Evolutionary conservation across 2,888 invertebrate genomes (phyloP).

Genomic region (Heteropelma amictum): DNA sequence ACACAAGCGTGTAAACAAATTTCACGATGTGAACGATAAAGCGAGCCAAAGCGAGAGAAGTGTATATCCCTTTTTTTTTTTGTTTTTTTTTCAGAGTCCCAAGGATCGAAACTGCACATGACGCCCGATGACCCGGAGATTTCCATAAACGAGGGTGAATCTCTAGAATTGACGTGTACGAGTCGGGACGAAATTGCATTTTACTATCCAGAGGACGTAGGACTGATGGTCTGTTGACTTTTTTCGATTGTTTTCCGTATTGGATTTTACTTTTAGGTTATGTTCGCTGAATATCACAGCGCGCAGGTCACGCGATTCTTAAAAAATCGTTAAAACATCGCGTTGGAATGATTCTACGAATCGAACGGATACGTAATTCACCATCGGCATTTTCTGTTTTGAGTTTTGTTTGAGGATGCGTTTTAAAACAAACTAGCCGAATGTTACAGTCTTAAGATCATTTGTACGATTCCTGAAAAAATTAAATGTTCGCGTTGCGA

Average conservation of each 20-base stretch:
- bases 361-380: too few species aligned
- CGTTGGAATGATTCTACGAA: too few species aligned
- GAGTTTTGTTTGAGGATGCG: too few species aligned
- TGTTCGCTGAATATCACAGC: background rate
- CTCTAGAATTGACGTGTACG: slow-evolving; percentile 64
- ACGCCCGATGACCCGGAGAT: slow-evolving; percentile 58
- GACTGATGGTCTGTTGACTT: slow-evolving; percentile 8
- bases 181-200: slow-evolving; percentile 58
- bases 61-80: background rate
- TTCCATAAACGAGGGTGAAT: slow-evolving; percentile 66
- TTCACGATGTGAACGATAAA: background rate
- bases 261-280: background rate
- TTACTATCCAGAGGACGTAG: slow-evolving; percentile 60
- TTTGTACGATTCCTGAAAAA: too few species aligned
- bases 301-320: too few species aligned
- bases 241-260: background rate
- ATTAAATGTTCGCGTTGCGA: too few species aligned
- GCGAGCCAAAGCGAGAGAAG: background rate
- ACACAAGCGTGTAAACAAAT: slow-evolving; percentile 41
- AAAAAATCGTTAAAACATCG: too few species aligned
- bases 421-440: too few species aligned
- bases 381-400: too few species aligned
- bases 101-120: slow-evolving; percentile 55
- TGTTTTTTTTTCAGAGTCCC: slow-evolving; percentile 52
- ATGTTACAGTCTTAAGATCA: too few species aligned